Evolutionary conservation across 2,888 invertebrate genomes (phyloP).

Genomic region (Calameuta pallipes): DNA sequence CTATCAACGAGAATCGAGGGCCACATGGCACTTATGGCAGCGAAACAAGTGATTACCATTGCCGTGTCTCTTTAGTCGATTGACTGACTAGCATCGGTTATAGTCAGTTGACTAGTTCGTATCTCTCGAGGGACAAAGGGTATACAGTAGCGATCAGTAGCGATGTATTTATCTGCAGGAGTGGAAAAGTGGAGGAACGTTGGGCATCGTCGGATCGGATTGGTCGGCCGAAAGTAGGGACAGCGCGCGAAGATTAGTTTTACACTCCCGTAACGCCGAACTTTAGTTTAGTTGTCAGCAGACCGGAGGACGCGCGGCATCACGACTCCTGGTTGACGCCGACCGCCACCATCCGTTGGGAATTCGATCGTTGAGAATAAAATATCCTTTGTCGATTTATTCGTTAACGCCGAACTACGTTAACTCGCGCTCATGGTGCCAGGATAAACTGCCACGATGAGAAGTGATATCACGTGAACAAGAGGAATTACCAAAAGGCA

Average conservation of each 20-base stretch:
- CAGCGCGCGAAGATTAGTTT: slow-evolving; percentile 53
- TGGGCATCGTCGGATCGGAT: slow-evolving; percentile 17
- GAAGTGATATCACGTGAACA: background rate
- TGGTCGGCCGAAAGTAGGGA: slow-evolving; percentile 37
- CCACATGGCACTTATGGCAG: background rate
- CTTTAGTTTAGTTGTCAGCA: slow-evolving; percentile 46
- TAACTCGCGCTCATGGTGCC: background rate
- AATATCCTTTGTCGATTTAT: too few relatives aligned
- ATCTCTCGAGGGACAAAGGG: background rate
- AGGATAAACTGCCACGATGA: background rate
- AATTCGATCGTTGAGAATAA: too few relatives aligned
- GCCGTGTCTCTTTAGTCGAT: background rate
- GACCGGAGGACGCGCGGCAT: background rate
- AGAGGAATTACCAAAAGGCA: background rate
- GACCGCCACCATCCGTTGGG: too few relatives aligned
- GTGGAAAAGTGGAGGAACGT: slow-evolving; percentile 8
- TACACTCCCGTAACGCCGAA: slow-evolving; percentile 40
- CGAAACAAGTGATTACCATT: background rate
- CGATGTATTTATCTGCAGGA: background rate
- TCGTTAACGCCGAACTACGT: too few relatives aligned
- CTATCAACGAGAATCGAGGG: background rate
- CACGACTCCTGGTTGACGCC: background rate
- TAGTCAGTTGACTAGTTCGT: background rate
- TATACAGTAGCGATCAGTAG: background rate
- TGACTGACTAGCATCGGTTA: background rate